A percentile compares a stretch with the other conserved stretches of the same genome.
These are phyloP conservation scores for Drosophila limbata DNA, from an alignment of 2,888 invertebrate genomes.

Conservation along the genomic window DNA sequence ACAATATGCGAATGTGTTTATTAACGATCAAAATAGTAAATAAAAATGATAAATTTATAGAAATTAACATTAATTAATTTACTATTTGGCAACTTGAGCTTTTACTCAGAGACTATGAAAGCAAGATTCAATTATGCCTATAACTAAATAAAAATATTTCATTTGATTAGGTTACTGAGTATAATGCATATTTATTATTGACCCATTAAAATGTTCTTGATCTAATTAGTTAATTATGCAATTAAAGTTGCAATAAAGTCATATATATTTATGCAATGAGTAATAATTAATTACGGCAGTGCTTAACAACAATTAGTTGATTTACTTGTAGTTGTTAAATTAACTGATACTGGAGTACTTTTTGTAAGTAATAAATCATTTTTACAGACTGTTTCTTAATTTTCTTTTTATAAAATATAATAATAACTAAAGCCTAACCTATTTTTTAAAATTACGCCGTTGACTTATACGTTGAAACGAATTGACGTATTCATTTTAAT, in stretches of 20 bases:
- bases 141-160: too few relatives aligned
- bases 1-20: neutral
- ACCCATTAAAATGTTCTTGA: neutral
- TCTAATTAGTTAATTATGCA: neutral
- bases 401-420: neutral
- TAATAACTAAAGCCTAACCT: neutral
- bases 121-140: neutral
- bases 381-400: neutral
- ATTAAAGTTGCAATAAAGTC: neutral
- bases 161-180: neutral
- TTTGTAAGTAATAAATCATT: neutral
- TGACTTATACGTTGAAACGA: conserved; percentile 1
- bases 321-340: neutral
- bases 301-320: conserved; percentile 2
- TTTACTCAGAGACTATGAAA: neutral
- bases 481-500: conserved; percentile 10
- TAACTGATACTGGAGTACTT: neutral
- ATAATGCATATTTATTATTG: neutral
- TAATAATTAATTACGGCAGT: neutral
- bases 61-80: neutral
- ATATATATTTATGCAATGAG: neutral
- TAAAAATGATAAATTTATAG: too few relatives aligned
- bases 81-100: neutral
- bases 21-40: neutral
- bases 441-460: neutral